Conservation (phyloP, 2,888 invertebrate genomes). For the Esperia sulphurella region DNA sequence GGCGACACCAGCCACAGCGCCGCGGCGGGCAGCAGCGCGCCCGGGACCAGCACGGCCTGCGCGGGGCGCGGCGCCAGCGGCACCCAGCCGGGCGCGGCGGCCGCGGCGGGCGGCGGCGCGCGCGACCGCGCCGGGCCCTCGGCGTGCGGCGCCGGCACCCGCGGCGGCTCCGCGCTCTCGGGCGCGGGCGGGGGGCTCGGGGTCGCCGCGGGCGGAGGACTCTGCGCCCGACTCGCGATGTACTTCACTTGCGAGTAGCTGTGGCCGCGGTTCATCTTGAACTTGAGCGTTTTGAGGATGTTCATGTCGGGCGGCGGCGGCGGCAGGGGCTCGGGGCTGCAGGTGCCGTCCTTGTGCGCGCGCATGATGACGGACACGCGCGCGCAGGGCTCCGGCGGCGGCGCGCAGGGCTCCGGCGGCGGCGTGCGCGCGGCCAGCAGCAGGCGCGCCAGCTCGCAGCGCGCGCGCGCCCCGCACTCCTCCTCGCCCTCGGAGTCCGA, state of each 20-base stretch:
- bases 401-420: too few relatives aligned
- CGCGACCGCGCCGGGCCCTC: conserved; percentile 35
- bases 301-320: conserved; percentile 66
- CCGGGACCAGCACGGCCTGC: conserved; percentile 65
- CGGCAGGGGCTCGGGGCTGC: conserved; percentile 50
- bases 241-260: conserved; percentile 82
- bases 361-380: conserved; percentile 90
- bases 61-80: conserved; percentile 69
- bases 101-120: conserved; percentile 26
- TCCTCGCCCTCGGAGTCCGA: conserved; percentile 91
- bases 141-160: conserved; percentile 45
- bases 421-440: conserved; percentile 80
- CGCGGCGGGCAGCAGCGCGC: conserved; percentile 54
- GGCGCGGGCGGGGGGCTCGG: conserved; percentile 23
- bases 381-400: conserved; percentile 59
- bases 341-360: conserved; percentile 89
- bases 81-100: conserved; percentile 54
- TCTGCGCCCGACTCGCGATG: conserved; percentile 61
- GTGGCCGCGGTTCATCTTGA: conserved; percentile 84
- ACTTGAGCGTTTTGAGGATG: conserved; percentile 84
- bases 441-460: conserved; percentile 75
- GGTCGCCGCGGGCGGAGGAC: conserved; percentile 23
- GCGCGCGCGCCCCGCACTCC: conserved; percentile 62
- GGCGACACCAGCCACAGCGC: conserved; percentile 65
- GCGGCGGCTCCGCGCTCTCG: conserved; percentile 37